Percentiles rank a stretch among this genome's conserved stretches.
phyloP scores from a whole-genome alignment of 2,888 invertebrate species.

The Lordiphosa fenestrarum region DNA sequence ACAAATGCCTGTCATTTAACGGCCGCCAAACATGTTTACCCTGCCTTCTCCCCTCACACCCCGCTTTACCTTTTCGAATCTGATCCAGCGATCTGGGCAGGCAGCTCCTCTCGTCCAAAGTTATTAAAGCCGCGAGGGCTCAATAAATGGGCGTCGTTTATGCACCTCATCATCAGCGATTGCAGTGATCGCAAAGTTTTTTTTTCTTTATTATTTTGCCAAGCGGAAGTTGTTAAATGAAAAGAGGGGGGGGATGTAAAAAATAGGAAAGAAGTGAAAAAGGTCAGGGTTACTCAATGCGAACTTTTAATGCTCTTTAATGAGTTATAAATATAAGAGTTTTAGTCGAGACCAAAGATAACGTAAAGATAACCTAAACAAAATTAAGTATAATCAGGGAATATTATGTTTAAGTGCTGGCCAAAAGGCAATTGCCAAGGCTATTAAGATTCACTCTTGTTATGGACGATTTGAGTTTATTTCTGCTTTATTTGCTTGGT shows the following conservation, averaged over 20 bases:
- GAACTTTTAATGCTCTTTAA: conserved; percentile 21
- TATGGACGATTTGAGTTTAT: not conserved
- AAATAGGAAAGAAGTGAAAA: conserved; percentile 19
- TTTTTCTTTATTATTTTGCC: conserved; percentile 9
- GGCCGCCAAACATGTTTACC: conserved; percentile 64
- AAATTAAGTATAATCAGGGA: too few relatives aligned
- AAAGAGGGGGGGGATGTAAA: conserved; percentile 17
- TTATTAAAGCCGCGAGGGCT: conserved; percentile 68
- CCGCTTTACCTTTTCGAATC: conserved; percentile 17
- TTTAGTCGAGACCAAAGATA: too few relatives aligned
- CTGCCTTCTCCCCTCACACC: conserved; percentile 1
- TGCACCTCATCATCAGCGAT: conserved; percentile 75
- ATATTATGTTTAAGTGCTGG: conserved; percentile 1
- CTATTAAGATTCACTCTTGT: not conserved
- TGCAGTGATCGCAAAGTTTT: conserved; percentile 55
- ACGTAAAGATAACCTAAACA: too few relatives aligned
- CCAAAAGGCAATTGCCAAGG: not conserved
- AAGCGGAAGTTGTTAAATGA: conserved; percentile 66
- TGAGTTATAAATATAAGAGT: not conserved
- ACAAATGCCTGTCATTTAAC: conserved; percentile 74
- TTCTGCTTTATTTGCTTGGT: too few relatives aligned
- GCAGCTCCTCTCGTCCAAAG: conserved; percentile 25
- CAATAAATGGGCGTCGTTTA: conserved; percentile 76
- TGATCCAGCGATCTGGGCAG: conserved; percentile 19
- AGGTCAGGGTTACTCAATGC: conserved; percentile 26